Evolutionary conservation across 2,888 invertebrate species (phyloP).

Genomic region (Leptinotarsa tumamoca): DNA sequence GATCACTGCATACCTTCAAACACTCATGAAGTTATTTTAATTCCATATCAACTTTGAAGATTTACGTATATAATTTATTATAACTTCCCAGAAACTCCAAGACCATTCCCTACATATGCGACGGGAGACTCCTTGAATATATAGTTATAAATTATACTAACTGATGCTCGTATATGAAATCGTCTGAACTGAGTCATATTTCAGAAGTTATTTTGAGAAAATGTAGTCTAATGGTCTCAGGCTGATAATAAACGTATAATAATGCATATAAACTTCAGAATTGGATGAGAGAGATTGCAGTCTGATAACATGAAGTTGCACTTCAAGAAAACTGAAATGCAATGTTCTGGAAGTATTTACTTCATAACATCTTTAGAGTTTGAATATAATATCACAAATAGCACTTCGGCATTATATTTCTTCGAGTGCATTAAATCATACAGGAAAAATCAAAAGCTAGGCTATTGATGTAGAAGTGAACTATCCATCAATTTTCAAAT

Average conservation of each 20-base stretch:
- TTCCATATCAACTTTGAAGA: slow-evolving; percentile 13
- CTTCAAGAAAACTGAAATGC: neutral
- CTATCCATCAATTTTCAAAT: too few relatives aligned
- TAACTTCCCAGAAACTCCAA: neutral
- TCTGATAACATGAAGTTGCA: neutral
- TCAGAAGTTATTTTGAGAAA: slow-evolving; percentile 5
- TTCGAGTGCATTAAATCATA: too few relatives aligned
- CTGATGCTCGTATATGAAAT: slow-evolving; percentile 8
- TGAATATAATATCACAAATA: too few relatives aligned
- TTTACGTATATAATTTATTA: slow-evolving; percentile 6
- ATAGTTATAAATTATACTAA: slow-evolving; percentile 5
- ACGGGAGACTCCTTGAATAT: slow-evolving; percentile 1
- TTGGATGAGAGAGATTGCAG: neutral
- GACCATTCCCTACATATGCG: slow-evolving; percentile 19
- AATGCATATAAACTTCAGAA: neutral
- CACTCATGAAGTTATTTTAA: slow-evolving; percentile 6
- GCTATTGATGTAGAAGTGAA: too few relatives aligned
- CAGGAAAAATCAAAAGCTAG: too few relatives aligned
- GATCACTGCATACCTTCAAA: neutral
- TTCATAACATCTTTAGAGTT: too few relatives aligned
- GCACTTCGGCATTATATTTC: too few relatives aligned
- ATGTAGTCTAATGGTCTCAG: slow-evolving; percentile 2
- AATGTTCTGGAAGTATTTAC: neutral
- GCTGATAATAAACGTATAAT: neutral
- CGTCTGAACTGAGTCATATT: slow-evolving; percentile 2